These are phyloP conservation scores for Papilio elwesi DNA, from an alignment of 2,888 invertebrate genomes.

Conservation along the genomic window DNA sequence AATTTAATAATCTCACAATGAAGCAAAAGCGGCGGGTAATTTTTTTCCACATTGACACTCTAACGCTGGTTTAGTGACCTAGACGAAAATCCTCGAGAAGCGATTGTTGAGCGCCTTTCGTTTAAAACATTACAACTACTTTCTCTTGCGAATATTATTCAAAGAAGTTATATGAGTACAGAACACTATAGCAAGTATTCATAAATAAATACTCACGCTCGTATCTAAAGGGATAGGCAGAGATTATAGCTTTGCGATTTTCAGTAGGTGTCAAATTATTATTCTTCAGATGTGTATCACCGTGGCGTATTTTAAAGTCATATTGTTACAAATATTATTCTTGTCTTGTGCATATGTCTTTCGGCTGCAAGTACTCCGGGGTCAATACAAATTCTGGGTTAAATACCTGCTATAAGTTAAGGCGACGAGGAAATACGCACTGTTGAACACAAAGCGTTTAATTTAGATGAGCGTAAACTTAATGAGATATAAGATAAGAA, in stretches of 20 bases:
- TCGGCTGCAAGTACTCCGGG: not conserved
- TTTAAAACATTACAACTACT: not conserved
- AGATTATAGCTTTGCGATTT: too few relatives aligned
- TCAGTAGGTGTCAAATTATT: too few relatives aligned
- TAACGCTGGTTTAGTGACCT: not conserved
- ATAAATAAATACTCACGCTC: too few relatives aligned
- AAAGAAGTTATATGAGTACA: not conserved
- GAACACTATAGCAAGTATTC: not conserved
- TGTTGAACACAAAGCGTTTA: not conserved
- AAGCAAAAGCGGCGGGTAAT: not conserved
- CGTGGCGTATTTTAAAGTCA: too few relatives aligned
- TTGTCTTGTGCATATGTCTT: too few relatives aligned
- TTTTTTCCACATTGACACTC: not conserved
- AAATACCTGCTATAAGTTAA: not conserved
- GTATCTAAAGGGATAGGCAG: too few relatives aligned
- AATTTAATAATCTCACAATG: not conserved
- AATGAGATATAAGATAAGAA: not conserved
- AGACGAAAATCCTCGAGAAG: not conserved
- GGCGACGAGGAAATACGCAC: not conserved
- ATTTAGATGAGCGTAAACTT: not conserved
- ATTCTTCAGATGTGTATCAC: too few relatives aligned
- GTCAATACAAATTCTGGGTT: not conserved
- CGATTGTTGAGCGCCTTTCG: not conserved
- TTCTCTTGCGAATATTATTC: conserved; percentile 5
- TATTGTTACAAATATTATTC: too few relatives aligned